Evolutionary conservation across 1,140 invertebrate species (phyloP).

Genomic region (Magallana angulata): DNA sequence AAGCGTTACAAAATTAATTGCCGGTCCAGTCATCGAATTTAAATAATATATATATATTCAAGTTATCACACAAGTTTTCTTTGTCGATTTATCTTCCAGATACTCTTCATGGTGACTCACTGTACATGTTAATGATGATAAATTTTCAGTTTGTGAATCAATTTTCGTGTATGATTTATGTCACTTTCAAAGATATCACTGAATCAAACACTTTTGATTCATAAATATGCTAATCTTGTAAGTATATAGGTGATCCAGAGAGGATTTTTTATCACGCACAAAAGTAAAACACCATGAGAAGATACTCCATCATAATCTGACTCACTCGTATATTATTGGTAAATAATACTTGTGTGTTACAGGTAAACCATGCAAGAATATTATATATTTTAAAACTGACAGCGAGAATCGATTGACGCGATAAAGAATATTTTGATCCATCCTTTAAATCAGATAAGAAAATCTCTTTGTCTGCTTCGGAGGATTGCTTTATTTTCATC

Average conservation of each 20-base stretch:
- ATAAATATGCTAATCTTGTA: background rate
- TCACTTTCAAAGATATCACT: background rate
- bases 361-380: background rate
- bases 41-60: too few relatives aligned
- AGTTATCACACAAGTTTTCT: too few relatives aligned
- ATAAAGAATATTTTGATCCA: conserved; percentile 15
- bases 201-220: conserved; percentile 17
- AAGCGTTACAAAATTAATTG: too few relatives aligned
- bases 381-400: conserved; percentile 3
- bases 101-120: background rate
- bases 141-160: background rate
- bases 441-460: conserved; percentile 19
- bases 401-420: background rate
- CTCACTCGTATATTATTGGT: background rate
- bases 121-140: background rate
- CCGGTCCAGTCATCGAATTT: too few relatives aligned
- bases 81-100: too few relatives aligned
- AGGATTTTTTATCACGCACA: background rate
- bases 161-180: background rate
- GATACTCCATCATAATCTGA: background rate
- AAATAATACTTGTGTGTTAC: background rate
- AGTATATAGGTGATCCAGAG: background rate
- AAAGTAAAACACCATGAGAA: background rate
- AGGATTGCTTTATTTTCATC: background rate
- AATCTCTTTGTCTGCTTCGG: background rate